Evolutionary conservation across 2,113 vertebrate genomes (phyloP), one percentile per base, ranked within the genome.

Genomic region (Prinia subflava): DNA sequence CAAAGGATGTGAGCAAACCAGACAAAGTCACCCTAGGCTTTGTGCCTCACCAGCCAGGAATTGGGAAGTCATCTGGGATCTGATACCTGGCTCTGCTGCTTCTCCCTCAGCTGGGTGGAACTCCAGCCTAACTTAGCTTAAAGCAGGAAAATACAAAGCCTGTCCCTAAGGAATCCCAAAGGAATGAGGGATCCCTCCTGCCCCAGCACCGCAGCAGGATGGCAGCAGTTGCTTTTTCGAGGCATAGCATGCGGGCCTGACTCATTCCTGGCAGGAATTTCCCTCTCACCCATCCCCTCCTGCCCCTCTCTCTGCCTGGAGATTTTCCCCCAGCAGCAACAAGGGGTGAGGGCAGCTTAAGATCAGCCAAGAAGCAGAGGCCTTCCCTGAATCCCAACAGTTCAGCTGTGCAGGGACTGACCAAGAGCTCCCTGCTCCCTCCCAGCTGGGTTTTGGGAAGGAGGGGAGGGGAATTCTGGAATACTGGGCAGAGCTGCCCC

Each of bases 151-250:
- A 42, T 5, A 35, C 1, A 50, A 75, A 87, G 27, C 14, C 53
- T 52, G 47, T 53, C 56, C 39, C 39, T 73, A 17, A 57, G 30
- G 60, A 62, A 53, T 78, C 27, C 50, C 64, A 70, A 37, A 78
- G 60, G 65, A 67, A 23, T 33, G 5, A 1, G 17, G 0, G 13
- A 50, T 42, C 28, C 42, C 21, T 33, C 46, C 13, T 35, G 15
- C 10, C 37, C 27, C 59, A 82, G 69, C 81, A 24, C 15, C 0
- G 0, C 75, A 37, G 57, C 53, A 76, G 65, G 74, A 67, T 46
- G 82, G 81, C 64, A 81, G 78, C 69, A 64, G 70, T 47, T 70
- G 77, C n/a, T 96, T 96, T 94, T 96, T 93, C 85, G 90, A 93
- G 81, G 50, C 62, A 0, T 10, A 79, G 80, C 94, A 84, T 0